phyloP scores from a whole-genome alignment of 2,797 vertebrate species.

The Myripristis jacobus region DNA sequence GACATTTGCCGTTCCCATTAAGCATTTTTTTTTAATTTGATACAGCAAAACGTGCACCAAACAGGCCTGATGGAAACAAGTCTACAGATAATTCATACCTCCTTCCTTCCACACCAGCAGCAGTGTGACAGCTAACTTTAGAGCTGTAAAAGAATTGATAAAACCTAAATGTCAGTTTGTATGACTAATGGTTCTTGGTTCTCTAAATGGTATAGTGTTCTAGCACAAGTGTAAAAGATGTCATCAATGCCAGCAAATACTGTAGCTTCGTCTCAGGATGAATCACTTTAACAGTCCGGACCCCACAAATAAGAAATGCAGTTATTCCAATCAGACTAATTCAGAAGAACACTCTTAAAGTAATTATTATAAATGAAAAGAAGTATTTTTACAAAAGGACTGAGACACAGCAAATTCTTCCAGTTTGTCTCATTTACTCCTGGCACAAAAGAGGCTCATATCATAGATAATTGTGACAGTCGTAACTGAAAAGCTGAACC shows the following conservation, averaged over 20 bases:
- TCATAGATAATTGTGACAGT: neutral
- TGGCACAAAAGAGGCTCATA: neutral
- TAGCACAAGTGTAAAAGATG: neutral
- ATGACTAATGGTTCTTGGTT: neutral
- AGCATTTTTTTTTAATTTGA: too few relatives aligned
- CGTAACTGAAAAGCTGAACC: neutral
- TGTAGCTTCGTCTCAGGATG: neutral
- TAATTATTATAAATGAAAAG: neutral
- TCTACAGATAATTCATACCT: too few relatives aligned
- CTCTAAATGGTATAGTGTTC: too few relatives aligned
- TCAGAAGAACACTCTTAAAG: neutral
- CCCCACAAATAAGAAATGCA: neutral
- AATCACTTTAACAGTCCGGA: neutral
- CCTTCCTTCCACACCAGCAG: neutral
- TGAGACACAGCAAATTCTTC: too few relatives aligned
- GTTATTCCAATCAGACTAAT: neutral
- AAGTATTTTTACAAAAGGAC: neutral
- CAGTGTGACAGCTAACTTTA: neutral
- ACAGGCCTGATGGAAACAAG: too few relatives aligned
- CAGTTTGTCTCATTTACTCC: neutral
- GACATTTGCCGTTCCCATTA: too few relatives aligned
- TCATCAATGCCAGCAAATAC: neutral
- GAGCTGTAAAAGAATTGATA: neutral
- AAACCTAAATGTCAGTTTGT: neutral
- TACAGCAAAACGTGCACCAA: too few relatives aligned